Evolutionary conservation across 2,888 invertebrate genomes (phyloP).

Genomic region (Polydrusus cervinus): DNA sequence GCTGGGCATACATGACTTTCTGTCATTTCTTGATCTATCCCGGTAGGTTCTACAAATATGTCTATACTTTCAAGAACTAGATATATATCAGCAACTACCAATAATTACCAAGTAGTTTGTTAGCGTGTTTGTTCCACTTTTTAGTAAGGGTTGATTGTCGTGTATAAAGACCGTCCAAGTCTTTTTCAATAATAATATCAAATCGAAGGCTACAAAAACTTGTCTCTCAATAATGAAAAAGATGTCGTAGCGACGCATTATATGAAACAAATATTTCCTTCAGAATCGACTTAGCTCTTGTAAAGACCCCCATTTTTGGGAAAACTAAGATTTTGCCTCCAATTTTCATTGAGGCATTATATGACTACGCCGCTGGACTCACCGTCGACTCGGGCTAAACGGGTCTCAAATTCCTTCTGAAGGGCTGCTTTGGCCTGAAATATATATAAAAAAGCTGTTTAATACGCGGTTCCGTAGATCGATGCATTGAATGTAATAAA

Average conservation of each 20-base stretch:
- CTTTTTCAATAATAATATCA: conserved; percentile 8
- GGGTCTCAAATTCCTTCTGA: conserved; percentile 69
- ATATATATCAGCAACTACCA: conserved; percentile 38
- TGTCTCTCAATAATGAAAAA: conserved; percentile 6
- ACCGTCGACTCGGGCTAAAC: conserved; percentile 68
- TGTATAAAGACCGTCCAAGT: conserved; percentile 22
- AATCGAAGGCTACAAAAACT: conserved; percentile 6
- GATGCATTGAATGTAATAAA: too few species aligned
- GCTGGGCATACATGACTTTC: background rate
- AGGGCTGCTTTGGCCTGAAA: conserved; percentile 68
- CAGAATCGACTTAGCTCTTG: conserved; percentile 13
- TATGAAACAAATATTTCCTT: conserved; percentile 15
- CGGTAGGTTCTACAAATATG: conserved; percentile 23
- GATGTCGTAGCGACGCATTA: conserved; percentile 12
- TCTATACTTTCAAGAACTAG: conserved; percentile 39
- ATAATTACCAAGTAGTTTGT: conserved; percentile 41
- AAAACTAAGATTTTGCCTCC: conserved; percentile 19
- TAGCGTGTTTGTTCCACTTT: conserved; percentile 43
- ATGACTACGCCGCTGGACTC: conserved; percentile 63
- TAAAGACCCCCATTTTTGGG: conserved; percentile 29
- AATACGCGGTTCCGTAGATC: too few species aligned
- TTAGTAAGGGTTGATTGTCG: conserved; percentile 50
- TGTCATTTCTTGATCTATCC: conserved; percentile 10
- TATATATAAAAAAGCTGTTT: background rate
- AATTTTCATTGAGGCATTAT: conserved; percentile 28